These are phyloP conservation scores for Pipistrellus nathusii DNA, from an alignment of 2,797 vertebrate genomes.

Conservation along the genomic window DNA sequence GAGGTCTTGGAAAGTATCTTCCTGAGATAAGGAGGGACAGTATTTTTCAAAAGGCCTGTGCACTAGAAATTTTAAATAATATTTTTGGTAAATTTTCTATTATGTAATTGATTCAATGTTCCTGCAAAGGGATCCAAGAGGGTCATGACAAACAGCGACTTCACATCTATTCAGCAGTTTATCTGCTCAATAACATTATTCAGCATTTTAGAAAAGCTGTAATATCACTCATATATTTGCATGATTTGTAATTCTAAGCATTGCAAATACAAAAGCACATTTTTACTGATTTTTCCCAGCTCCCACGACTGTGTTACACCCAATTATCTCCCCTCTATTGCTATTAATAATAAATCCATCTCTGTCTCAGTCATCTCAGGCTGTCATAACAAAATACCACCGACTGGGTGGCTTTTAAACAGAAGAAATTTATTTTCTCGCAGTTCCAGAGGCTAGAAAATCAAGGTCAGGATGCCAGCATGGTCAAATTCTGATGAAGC, in stretches of 20 bases:
- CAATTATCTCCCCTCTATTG: background rate
- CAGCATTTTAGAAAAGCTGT: conserved; percentile 68
- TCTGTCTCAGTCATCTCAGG: background rate
- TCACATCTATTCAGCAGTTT: conserved; percentile 70
- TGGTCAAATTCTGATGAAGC: background rate
- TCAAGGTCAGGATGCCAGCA: background rate
- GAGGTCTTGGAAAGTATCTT: background rate
- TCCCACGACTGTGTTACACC: background rate
- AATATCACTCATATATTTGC: conserved; percentile 51
- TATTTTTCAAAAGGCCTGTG: conserved; percentile 59
- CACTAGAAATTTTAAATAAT: conserved; percentile 72
- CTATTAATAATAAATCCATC: conserved; percentile 11
- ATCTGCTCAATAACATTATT: conserved; percentile 62
- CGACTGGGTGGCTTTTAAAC: background rate
- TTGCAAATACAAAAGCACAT: conserved; percentile 47
- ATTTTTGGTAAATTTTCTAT: conserved; percentile 78
- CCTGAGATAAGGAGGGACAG: background rate
- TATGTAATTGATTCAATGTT: conserved; percentile 83
- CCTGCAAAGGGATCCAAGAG: conserved; percentile 77
- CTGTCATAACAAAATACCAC: background rate
- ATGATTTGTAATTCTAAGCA: conserved; percentile 60
- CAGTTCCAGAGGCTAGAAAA: background rate
- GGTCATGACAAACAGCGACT: conserved; percentile 82
- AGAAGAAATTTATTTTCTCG: background rate
- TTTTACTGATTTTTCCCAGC: conserved; percentile 6